These are phyloP conservation scores for Aegotheles bennettii DNA, from an alignment of 2,113 vertebrate species.

Conservation along the genomic window DNA sequence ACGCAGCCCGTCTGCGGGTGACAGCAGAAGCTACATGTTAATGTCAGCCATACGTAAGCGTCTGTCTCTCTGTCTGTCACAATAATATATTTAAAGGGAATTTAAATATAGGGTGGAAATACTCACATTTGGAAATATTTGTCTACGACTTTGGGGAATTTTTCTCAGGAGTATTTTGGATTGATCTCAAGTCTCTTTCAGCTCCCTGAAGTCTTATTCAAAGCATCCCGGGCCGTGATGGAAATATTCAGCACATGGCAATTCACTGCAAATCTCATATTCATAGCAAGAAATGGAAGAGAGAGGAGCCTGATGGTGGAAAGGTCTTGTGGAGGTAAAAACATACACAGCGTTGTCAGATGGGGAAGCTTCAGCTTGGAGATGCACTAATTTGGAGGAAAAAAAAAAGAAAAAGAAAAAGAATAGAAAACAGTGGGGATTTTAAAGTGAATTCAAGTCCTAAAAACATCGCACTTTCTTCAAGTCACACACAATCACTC, in stretches of 20 bases:
- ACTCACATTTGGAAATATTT: not conserved
- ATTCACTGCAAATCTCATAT: not conserved
- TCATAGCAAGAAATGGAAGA: not conserved
- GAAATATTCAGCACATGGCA: not conserved
- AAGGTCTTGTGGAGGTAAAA: not conserved
- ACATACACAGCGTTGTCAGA: not conserved
- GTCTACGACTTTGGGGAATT: not conserved
- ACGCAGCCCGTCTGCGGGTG: not conserved
- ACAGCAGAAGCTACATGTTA: constrained; percentile 15
- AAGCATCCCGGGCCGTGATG: not conserved
- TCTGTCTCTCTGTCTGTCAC: not conserved
- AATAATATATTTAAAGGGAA: not conserved
- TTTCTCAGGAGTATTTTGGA: not conserved
- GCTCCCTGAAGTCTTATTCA: not conserved
- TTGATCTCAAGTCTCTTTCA: not conserved
- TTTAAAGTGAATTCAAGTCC: constrained; percentile 8
- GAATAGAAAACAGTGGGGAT: not conserved
- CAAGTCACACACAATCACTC: not conserved
- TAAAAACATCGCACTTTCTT: not conserved
- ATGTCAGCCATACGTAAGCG: not conserved
- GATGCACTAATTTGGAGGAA: not conserved
- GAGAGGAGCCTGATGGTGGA: not conserved
- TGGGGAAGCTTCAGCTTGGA: fast-evolving
- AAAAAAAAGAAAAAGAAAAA: not conserved
- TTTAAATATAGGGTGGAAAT: not conserved